Conservation (phyloP, 2,888 invertebrate genomes). For the Eupithecia tripunctaria region DNA sequence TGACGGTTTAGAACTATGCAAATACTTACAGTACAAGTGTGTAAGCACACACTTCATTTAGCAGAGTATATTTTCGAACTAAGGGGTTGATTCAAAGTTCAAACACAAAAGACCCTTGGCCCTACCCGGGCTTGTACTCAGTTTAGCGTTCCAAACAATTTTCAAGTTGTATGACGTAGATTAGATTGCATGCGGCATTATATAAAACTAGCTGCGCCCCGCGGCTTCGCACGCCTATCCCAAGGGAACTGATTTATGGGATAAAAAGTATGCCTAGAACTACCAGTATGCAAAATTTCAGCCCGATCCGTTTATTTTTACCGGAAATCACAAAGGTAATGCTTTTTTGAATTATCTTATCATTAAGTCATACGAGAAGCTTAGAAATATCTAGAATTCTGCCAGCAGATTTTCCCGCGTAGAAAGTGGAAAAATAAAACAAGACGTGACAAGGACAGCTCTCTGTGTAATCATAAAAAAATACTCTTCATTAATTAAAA, state of each 20-base stretch:
- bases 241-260: no score
- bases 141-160: slow-evolving; percentile 15
- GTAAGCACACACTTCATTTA: slow-evolving; percentile 20
- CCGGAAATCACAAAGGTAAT: not conserved
- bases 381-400: not conserved
- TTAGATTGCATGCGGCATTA: not conserved
- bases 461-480: not conserved
- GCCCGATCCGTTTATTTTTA: no score
- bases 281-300: no score
- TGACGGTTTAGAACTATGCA: slow-evolving; percentile 2
- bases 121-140: slow-evolving; percentile 7
- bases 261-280: no score
- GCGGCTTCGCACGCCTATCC: not conserved
- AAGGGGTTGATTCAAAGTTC: slow-evolving; percentile 44
- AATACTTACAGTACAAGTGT: slow-evolving; percentile 12
- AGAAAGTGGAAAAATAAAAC: not conserved
- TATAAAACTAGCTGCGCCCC: no score
- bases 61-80: slow-evolving; percentile 45
- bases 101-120: slow-evolving; percentile 36
- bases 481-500: no score
- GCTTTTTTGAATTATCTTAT: not conserved
- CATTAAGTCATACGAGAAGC: not conserved
- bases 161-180: slow-evolving; percentile 8
- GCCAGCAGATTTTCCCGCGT: not conserved
- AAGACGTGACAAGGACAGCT: not conserved